Conservation (phyloP, 2,797 vertebrate species). For the Champsocephalus esox region DNA sequence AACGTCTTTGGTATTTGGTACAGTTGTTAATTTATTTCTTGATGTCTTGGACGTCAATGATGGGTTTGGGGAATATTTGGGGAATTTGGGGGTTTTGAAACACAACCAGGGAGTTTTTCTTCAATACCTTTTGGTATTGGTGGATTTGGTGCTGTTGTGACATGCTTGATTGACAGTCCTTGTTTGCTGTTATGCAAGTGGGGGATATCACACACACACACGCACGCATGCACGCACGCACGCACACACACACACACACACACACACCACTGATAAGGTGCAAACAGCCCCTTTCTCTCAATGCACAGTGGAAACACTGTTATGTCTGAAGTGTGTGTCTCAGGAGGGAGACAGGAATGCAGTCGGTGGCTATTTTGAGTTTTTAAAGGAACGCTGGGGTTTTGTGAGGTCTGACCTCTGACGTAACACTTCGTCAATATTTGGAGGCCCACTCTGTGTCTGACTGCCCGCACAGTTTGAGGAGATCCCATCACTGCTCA, state of each 20-base stretch:
- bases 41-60: background rate
- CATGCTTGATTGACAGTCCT: constrained; percentile 26
- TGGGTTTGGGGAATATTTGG: background rate
- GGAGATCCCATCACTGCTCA: constrained; percentile 6
- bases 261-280: constrained; percentile 24
- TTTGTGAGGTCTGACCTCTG: constrained; percentile 67
- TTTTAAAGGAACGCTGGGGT: constrained; percentile 53
- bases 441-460: constrained; percentile 25
- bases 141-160: constrained; percentile 19
- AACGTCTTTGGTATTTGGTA: background rate
- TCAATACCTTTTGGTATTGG: constrained; percentile 9
- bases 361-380: constrained; percentile 57
- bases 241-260: background rate
- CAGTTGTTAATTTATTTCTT: background rate
- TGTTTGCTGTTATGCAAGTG: constrained; percentile 10
- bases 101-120: background rate
- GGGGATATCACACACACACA: background rate
- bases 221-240: background rate
- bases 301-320: constrained; percentile 43
- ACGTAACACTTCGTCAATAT: constrained; percentile 65
- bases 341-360: constrained; percentile 64
- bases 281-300: constrained; percentile 7
- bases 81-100: background rate
- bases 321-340: constrained; percentile 55
- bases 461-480: background rate